phyloP scores from a whole-genome alignment of 2,797 vertebrate species.

The Characodon lateralis region DNA sequence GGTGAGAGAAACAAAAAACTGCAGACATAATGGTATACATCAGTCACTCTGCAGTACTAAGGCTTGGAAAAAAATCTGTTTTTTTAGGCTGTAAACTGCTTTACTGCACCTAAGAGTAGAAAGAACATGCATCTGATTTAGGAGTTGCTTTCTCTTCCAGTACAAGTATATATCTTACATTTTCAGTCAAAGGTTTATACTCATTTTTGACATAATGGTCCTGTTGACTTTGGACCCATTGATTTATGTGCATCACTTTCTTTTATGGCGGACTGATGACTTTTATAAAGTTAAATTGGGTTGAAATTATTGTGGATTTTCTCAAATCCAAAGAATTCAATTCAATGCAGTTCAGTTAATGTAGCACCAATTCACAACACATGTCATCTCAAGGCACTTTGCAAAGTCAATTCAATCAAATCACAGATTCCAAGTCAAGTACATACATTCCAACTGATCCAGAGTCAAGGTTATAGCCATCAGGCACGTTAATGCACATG shows the following conservation, averaged over 20 bases:
- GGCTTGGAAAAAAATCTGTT: slow-evolving; percentile 28
- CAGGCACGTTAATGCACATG: background rate
- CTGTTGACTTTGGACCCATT: background rate
- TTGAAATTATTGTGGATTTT: background rate
- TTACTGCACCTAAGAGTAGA: slow-evolving; percentile 2
- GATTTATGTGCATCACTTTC: slow-evolving; percentile 7
- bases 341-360: too few relatives aligned
- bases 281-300: background rate
- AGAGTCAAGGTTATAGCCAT: too few relatives aligned
- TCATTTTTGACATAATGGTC: background rate
- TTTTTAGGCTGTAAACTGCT: slow-evolving; percentile 21
- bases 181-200: background rate
- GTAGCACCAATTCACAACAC: too few relatives aligned
- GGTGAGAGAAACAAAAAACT: slow-evolving; percentile 6
- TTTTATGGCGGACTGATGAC: background rate
- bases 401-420: too few relatives aligned
- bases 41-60: slow-evolving; percentile 18
- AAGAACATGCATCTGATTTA: slow-evolving; percentile 20
- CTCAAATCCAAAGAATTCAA: background rate
- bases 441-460: too few relatives aligned
- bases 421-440: too few relatives aligned
- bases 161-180: background rate
- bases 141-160: background rate
- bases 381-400: too few relatives aligned
- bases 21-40: slow-evolving; percentile 18